Evolutionary conservation across 2,797 vertebrate genomes (phyloP), one percentile per base, ranked within the genome.

Genomic region (Molossus alvarezi): DNA sequence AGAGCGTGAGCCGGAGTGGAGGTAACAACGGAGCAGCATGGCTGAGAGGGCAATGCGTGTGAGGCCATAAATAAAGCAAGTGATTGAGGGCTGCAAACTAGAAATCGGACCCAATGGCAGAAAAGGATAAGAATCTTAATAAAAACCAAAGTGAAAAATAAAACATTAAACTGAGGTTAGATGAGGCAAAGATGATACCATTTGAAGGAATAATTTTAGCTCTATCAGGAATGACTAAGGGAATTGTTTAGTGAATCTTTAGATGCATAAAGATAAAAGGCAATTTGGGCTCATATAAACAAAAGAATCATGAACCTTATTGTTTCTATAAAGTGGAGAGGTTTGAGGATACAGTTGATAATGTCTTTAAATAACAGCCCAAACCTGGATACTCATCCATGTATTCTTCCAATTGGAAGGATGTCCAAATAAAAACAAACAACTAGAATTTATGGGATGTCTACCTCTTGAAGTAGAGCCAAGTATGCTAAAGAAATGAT

Each of bases 351-450:
- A 90, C 14, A 90, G 64, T 21, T 88, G 69, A 93, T 89, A 91
- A 88, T 41, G 29, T 83, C 86, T 90, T 94, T 92, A 86, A 90
- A 57, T 76, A 94, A 93, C 15, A 94, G 77, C n/a, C 48, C 88
- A 82, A 90, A 9, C 27, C 53, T 65, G 57, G 77, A 41, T 72
- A 27, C 10, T 41, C 13, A 48, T 88, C 60, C 64, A 58, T 6
- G 23, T 41, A 73, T 71, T 76, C 51, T 45, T 94, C 84, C n/a
- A 80, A 17, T 5, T 71, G 64, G 58, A 94, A 41, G 21, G 65
- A 83, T 64, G 41, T 41, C 57, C 60, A 79, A 67, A 87, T 81
- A 69, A 90, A 94, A 93, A 76, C 45, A 77, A 64, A 71, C 25
- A 71, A 51, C 45, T n/a, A 48, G 88, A 88, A 73, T 76, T 65